These are phyloP conservation scores for Galerucella nymphaeae DNA, from an alignment of 2,888 invertebrate genomes.

Conservation along the genomic window DNA sequence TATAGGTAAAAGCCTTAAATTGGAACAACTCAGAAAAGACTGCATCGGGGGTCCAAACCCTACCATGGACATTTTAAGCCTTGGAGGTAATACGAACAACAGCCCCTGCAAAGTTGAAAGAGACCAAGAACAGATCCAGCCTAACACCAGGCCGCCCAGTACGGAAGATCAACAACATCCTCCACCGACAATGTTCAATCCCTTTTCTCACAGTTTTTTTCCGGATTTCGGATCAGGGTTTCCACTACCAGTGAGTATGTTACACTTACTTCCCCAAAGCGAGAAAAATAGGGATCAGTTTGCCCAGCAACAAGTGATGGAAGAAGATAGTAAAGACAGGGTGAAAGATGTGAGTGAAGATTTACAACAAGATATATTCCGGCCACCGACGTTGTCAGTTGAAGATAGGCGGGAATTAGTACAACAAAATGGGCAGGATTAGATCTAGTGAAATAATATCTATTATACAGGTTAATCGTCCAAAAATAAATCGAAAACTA, in stretches of 20 bases:
- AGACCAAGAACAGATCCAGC: constrained; percentile 58
- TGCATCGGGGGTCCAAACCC: constrained; percentile 80
- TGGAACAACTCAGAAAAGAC: constrained; percentile 88
- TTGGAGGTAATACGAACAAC: constrained; percentile 58
- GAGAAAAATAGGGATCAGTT: constrained; percentile 78
- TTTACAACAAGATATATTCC: constrained; percentile 58
- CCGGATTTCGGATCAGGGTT: constrained; percentile 84
- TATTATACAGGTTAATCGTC: constrained; percentile 38
- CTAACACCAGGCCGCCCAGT: constrained; percentile 71
- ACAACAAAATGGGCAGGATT: constrained; percentile 86
- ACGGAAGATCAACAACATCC: constrained; percentile 66
- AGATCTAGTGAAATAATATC: constrained; percentile 7
- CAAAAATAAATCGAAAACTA: constrained; percentile 18
- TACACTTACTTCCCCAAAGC: constrained; percentile 83
- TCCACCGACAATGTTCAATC: constrained; percentile 78
- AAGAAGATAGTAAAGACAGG: constrained; percentile 61
- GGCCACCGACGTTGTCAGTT: constrained; percentile 70
- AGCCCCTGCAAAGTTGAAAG: constrained; percentile 68
- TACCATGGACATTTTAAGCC: constrained; percentile 68
- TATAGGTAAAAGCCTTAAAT: constrained; percentile 80
- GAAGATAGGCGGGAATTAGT: constrained; percentile 74
- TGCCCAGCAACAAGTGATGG: constrained; percentile 69
- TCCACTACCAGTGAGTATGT: constrained; percentile 86
- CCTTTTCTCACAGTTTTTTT: constrained; percentile 84
- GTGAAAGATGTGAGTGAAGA: constrained; percentile 60